Conservation (phyloP, 2,113 vertebrate genomes). For the Fukomys damarensis region DNA sequence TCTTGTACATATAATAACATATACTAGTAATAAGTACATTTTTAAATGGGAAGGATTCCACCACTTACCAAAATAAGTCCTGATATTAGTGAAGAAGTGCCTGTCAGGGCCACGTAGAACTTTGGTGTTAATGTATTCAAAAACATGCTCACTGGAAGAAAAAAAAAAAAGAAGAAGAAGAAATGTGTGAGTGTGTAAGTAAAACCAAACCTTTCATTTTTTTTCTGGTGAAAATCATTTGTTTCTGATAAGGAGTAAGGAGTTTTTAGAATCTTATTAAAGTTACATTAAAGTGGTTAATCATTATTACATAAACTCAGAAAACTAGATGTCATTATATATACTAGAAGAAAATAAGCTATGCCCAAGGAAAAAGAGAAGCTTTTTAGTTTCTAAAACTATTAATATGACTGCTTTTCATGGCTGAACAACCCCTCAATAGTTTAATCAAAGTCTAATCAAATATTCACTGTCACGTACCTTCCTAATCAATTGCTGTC, state of each 20-base stretch:
- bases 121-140: slow-evolving; percentile 99
- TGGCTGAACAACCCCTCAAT: background rate
- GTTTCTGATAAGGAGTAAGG: slow-evolving; percentile 7
- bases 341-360: background rate
- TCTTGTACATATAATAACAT: background rate
- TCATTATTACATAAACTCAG: background rate
- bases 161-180: slow-evolving; percentile 72
- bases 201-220: slow-evolving; percentile 62
- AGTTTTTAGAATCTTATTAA: slow-evolving; percentile 38
- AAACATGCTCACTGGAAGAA: slow-evolving; percentile 97
- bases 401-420: background rate
- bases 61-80: slow-evolving; percentile 99
- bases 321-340: background rate
- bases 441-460: background rate
- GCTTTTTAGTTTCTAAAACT: background rate
- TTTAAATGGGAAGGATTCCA: slow-evolving; percentile 66
- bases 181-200: slow-evolving; percentile 80
- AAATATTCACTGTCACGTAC: background rate
- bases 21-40: background rate
- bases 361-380: background rate
- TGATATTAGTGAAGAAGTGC: slow-evolving; percentile 98
- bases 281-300: background rate
- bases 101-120: slow-evolving; percentile 99
- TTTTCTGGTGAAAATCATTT: slow-evolving; percentile 49
- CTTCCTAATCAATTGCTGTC: background rate